Conservation (phyloP, 2,888 invertebrate genomes). For the Pimpla rufipes region DNA sequence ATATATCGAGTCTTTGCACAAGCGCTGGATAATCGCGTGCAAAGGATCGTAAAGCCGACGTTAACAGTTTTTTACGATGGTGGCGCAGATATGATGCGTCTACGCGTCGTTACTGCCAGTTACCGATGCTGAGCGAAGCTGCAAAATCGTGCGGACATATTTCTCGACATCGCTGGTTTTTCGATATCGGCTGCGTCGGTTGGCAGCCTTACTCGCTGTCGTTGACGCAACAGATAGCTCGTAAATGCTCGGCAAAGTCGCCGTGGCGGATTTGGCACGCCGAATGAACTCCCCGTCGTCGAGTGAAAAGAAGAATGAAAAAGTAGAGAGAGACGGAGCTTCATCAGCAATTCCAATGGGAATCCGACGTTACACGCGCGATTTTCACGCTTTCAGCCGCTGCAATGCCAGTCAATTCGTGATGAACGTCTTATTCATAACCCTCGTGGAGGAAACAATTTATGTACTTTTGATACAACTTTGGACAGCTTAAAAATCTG, state of each 20-base stretch:
- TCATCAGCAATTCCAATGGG: constrained; percentile 12
- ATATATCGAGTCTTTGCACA: neutral
- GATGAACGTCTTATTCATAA: too few species aligned
- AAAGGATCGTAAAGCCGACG: constrained; percentile 31
- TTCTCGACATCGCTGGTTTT: constrained; percentile 67
- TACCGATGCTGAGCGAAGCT: neutral
- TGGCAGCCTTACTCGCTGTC: constrained; percentile 15
- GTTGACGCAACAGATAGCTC: constrained; percentile 67
- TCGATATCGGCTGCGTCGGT: constrained; percentile 6
- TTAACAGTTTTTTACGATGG: constrained; percentile 29
- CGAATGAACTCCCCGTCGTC: constrained; percentile 1
- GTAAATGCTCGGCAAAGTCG: constrained; percentile 65
- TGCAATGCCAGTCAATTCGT: neutral
- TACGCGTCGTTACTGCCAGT: neutral
- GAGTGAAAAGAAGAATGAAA: neutral
- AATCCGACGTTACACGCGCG: constrained; percentile 3
- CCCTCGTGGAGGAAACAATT: too few species aligned
- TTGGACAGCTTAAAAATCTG: too few species aligned
- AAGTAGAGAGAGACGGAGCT: neutral
- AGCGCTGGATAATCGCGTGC: constrained; percentile 8
- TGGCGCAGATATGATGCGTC: neutral
- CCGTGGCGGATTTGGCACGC: constrained; percentile 17
- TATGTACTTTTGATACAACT: too few species aligned
- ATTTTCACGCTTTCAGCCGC: constrained; percentile 10
- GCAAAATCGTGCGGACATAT: constrained; percentile 43